Evolutionary conservation across 2,797 vertebrate genomes (phyloP).

Genomic region (Mallotus villosus): DNA sequence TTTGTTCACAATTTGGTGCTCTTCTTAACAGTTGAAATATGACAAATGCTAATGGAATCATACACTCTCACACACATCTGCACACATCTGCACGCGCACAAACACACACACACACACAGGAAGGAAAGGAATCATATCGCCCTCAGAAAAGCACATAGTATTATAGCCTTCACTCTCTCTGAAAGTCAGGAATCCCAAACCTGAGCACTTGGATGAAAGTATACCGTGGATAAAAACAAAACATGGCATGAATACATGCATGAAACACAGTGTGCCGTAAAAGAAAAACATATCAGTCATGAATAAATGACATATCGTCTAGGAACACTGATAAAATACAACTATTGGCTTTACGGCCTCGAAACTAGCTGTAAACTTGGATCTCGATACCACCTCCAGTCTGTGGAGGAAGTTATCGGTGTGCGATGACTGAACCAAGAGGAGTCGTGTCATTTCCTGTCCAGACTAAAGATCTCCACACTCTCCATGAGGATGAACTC

Average conservation of each 20-base stretch:
- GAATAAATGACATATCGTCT: background rate
- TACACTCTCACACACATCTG: too few relatives aligned
- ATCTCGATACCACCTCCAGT: background rate
- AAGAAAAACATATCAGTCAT: background rate
- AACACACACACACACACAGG: conserved; percentile 1
- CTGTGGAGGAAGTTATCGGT: background rate
- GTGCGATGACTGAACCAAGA: background rate
- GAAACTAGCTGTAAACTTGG: background rate
- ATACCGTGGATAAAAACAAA: background rate
- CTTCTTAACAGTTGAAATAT: background rate
- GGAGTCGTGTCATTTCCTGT: conserved; percentile 25
- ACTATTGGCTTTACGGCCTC: background rate
- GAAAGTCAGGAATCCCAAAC: background rate
- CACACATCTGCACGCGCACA: background rate
- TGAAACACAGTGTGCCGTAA: background rate
- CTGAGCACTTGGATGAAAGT: background rate
- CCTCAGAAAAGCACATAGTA: background rate
- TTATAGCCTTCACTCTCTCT: background rate
- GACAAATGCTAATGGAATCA: background rate
- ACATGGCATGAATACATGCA: background rate
- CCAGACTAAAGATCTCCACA: conserved; percentile 80
- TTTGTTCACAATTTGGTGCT: background rate
- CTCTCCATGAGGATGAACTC: conserved; percentile 88
- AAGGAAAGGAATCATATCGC: background rate
- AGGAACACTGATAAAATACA: conserved; percentile 1